Evolutionary conservation across 2,797 vertebrate species (phyloP).

Genomic region (Gymnothorax reevesii): DNA sequence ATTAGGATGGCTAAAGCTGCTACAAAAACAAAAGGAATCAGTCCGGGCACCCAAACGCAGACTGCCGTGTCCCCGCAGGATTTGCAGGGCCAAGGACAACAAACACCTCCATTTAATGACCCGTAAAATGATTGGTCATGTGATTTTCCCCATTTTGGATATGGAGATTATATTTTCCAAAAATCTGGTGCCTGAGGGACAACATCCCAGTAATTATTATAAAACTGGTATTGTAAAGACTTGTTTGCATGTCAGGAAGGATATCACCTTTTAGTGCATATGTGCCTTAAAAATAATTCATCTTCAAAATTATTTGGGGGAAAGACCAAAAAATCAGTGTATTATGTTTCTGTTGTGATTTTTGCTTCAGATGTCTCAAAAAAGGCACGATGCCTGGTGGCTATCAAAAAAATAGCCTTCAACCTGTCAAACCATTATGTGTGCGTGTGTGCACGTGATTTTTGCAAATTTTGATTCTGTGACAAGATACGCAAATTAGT

Average conservation of each 20-base stretch:
- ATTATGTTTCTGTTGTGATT: background rate
- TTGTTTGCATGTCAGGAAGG: background rate
- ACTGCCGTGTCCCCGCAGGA: conserved; percentile 41
- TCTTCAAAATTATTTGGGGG: background rate
- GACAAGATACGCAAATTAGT: background rate
- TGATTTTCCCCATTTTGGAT: conserved; percentile 9
- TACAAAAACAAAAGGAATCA: conserved; percentile 60
- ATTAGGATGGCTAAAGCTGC: conserved; percentile 47
- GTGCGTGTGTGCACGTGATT: background rate
- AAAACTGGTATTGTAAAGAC: background rate
- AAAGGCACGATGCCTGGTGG: background rate
- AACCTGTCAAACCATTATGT: background rate
- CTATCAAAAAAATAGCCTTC: background rate
- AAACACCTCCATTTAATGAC: conserved; percentile 32
- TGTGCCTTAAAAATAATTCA: background rate
- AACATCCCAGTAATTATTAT: background rate
- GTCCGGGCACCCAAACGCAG: conserved; percentile 54
- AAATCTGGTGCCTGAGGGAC: background rate
- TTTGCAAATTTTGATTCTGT: too few species aligned
- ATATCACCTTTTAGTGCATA: background rate
- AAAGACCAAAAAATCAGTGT: background rate
- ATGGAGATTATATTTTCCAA: background rate
- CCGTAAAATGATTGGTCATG: conserved; percentile 26
- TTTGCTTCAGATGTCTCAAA: background rate
- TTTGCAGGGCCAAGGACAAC: conserved; percentile 42